A percentile compares a stretch with the other conserved stretches of the same genome.
Conservation (phyloP, 2,113 vertebrate genomes). For the Ictalurus furcatus region DNA sequence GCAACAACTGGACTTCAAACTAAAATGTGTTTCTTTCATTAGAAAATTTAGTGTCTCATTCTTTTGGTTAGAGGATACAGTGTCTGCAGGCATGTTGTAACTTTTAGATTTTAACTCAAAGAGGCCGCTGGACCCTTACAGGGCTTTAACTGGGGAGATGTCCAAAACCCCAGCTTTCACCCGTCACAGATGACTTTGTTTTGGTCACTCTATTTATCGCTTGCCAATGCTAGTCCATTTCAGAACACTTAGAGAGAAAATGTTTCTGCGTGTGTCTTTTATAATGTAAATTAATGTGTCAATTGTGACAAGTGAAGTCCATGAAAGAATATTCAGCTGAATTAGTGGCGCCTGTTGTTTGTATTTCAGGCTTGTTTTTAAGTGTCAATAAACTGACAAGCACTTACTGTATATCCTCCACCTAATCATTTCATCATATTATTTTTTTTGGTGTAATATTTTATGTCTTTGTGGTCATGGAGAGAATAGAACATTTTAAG, state of each 20-base stretch:
- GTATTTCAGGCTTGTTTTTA: slow-evolving; percentile 39
- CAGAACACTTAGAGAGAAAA: slow-evolving; percentile 15
- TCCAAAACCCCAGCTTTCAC: slow-evolving; percentile 31
- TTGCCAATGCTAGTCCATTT: slow-evolving; percentile 34
- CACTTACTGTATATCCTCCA: slow-evolving; percentile 24
- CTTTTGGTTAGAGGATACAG: slow-evolving; percentile 13
- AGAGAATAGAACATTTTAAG: not conserved
- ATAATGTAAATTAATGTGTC: slow-evolving; percentile 49
- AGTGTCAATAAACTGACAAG: slow-evolving; percentile 24
- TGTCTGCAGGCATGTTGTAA: slow-evolving; percentile 16
- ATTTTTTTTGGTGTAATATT: not conserved
- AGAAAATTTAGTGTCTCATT: not conserved
- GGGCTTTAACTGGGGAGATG: slow-evolving; percentile 2
- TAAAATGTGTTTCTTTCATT: slow-evolving; percentile 1
- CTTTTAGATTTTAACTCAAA: slow-evolving; percentile 25
- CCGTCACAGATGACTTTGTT: slow-evolving; percentile 39
- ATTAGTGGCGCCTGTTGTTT: slow-evolving; percentile 39
- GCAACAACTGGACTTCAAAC: slow-evolving; percentile 6
- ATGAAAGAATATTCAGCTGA: slow-evolving; percentile 32
- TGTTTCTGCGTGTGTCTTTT: slow-evolving; percentile 50
- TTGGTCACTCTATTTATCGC: slow-evolving; percentile 30
- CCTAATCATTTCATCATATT: slow-evolving; percentile 21
- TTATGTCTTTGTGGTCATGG: not conserved
- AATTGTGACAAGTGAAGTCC: slow-evolving; percentile 36
- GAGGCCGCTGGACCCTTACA: slow-evolving; percentile 16